These are phyloP conservation scores for Hippocampus comes DNA, from an alignment of 2,113 vertebrate species.

Conservation along the genomic window DNA sequence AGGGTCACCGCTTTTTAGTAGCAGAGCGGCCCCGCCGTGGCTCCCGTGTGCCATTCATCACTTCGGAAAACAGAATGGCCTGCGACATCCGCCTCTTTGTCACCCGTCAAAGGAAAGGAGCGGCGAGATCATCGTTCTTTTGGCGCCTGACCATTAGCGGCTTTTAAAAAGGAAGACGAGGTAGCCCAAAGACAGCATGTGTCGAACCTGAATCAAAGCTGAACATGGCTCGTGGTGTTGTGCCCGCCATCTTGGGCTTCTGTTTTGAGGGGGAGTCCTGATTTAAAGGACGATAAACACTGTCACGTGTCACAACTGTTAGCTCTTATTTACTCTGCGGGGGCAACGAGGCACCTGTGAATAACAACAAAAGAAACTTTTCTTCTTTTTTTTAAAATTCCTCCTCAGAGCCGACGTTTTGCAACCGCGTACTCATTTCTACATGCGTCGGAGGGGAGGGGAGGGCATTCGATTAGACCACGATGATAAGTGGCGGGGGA, in stretches of 20 bases:
- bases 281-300: no score
- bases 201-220: conserved; percentile 16
- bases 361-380: no score
- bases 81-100: conserved; percentile 14
- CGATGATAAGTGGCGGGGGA: conserved; percentile 35
- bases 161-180: not conserved
- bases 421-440: conserved; percentile 7
- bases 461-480: not conserved
- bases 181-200: not conserved
- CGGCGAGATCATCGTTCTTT: conserved; percentile 19
- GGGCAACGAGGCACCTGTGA: no score
- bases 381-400: not conserved
- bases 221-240: not conserved
- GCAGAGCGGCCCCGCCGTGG: not conserved
- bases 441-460: conserved; percentile 5
- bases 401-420: not conserved
- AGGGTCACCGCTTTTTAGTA: conserved; percentile 22
- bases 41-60: conserved; percentile 23
- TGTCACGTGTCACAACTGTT: no score
- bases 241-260: no score
- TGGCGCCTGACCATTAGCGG: conserved; percentile 2
- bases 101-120: conserved; percentile 13
- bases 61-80: conserved; percentile 10
- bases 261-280: no score
- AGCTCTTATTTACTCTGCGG: no score